phyloP scores from a whole-genome alignment of 2,113 vertebrate genomes.

The Tyrannus savana region DNA sequence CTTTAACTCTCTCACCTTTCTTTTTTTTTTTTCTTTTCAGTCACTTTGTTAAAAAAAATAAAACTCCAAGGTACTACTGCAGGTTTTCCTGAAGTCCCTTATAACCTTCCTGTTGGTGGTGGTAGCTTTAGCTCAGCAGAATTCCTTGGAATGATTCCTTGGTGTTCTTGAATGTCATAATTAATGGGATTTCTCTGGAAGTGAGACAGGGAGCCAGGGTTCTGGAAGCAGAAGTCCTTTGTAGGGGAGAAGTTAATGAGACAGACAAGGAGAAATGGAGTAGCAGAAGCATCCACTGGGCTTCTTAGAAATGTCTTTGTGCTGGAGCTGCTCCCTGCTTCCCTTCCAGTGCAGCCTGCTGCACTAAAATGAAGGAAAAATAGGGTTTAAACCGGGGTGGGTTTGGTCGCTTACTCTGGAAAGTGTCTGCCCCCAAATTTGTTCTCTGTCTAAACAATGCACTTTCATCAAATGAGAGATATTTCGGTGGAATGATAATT shows the following conservation, averaged over 20 bases:
- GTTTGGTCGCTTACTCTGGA: neutral
- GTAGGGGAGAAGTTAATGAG: conserved; percentile 18
- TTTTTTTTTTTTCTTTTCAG: neutral
- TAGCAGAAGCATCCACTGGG: neutral
- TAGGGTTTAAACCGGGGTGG: neutral
- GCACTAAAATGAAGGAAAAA: neutral
- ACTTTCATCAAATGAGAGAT: neutral
- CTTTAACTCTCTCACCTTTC: neutral
- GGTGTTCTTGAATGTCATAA: neutral
- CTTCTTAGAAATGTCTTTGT: neutral
- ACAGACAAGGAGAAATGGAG: neutral
- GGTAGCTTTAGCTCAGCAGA: neutral
- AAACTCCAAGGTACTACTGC: neutral
- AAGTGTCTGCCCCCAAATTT: neutral
- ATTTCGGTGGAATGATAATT: neutral
- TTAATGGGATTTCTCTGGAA: conserved; percentile 25
- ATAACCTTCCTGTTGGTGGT: neutral
- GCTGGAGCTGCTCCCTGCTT: neutral
- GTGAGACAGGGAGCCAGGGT: neutral
- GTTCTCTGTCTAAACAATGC: neutral
- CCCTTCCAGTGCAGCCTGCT: neutral
- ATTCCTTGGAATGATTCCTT: conserved; percentile 11
- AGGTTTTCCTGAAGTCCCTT: neutral
- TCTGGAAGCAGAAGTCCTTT: conserved; percentile 16
- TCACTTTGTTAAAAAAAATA: neutral